Percentiles rank a stretch among this genome's conserved stretches.
Evolutionary conservation across 2,113 vertebrate species (phyloP).

Genomic region (Merops nubicus): DNA sequence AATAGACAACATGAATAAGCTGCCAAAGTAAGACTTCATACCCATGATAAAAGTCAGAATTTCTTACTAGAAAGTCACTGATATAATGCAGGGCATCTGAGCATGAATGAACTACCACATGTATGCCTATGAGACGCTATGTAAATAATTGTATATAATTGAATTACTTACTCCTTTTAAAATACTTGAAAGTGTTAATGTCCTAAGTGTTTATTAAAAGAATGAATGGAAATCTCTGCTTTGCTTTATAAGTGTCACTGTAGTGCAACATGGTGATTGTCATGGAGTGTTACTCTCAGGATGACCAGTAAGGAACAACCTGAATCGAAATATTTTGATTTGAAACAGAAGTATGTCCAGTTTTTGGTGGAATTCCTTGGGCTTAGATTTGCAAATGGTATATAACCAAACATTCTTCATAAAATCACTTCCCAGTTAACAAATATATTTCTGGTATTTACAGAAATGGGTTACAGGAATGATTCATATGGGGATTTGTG

Average conservation of each 20-base stretch:
- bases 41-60: not conserved
- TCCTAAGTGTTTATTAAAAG: not conserved
- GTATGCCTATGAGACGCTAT: not conserved
- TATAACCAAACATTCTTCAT: not conserved
- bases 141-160: not conserved
- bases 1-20: not conserved
- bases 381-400: not conserved
- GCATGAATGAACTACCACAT: not conserved
- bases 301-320: not conserved
- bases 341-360: not conserved
- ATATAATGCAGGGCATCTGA: not conserved
- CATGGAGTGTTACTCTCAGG: not conserved
- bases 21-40: not conserved
- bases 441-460: not conserved
- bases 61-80: not conserved
- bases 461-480: not conserved
- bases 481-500: not conserved
- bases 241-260: not conserved
- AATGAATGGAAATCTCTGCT: not conserved
- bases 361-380: not conserved
- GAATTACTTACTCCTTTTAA: not conserved
- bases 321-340: not conserved
- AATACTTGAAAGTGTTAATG: not conserved
- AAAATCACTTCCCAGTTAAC: not conserved
- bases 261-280: not conserved